Conservation (phyloP, 2,113 vertebrate genomes). For the Entomyzon cyanotis region DNA sequence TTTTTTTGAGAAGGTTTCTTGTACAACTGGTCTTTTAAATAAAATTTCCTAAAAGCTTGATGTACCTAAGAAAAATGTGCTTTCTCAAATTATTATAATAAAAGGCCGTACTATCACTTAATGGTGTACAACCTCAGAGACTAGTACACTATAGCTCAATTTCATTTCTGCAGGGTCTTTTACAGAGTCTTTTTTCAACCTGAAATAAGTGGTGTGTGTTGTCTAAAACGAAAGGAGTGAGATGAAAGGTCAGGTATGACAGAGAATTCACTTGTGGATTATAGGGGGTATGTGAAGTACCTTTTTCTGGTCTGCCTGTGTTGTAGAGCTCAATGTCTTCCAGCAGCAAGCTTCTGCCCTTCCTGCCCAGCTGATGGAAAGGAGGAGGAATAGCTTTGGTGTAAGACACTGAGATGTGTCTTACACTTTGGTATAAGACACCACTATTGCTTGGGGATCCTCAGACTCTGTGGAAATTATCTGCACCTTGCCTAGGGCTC, state of each 20-base stretch:
- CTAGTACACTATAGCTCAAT: neutral
- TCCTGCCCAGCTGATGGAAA: neutral
- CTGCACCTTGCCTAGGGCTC: neutral
- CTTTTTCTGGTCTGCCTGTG: neutral
- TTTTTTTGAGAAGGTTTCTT: neutral
- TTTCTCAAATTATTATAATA: neutral
- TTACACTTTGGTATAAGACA: too few relatives aligned
- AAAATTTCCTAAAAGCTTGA: neutral
- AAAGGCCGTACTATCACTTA: neutral
- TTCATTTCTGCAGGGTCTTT: neutral
- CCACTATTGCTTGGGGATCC: fast-evolving
- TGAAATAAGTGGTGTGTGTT: neutral
- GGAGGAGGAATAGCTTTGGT: neutral
- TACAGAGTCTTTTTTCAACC: neutral
- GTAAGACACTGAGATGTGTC: neutral
- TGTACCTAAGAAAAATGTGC: neutral
- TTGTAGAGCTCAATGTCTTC: neutral
- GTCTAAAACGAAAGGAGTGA: neutral
- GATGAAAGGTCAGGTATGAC: neutral
- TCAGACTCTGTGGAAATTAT: neutral
- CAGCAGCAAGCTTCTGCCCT: neutral
- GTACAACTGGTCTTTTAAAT: neutral
- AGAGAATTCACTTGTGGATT: neutral
- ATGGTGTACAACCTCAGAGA: neutral
- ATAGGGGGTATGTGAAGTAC: neutral